These are phyloP conservation scores for Xestia rhomboidea DNA, from an alignment of 2,888 invertebrate species.

Conservation along the genomic window DNA sequence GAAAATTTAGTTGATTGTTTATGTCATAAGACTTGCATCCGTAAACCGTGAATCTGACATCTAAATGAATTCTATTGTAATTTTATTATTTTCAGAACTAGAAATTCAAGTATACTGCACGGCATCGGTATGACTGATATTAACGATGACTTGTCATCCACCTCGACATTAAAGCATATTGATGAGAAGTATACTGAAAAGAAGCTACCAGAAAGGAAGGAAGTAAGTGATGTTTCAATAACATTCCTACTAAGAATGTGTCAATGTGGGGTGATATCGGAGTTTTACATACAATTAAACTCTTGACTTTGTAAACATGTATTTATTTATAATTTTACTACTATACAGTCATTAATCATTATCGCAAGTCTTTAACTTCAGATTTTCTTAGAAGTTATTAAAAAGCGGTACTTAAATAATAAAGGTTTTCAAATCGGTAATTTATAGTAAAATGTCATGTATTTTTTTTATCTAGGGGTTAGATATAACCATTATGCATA, in stretches of 20 bases:
- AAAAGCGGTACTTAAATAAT: neutral
- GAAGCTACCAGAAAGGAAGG: neutral
- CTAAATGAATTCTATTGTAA: neutral
- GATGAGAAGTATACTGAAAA: neutral
- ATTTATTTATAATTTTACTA: conserved; percentile 11
- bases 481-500: too few relatives aligned
- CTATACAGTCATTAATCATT: neutral
- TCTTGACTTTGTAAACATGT: conserved; percentile 2
- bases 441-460: neutral
- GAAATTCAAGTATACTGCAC: conserved; percentile 81
- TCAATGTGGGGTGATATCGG: neutral
- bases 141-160: neutral
- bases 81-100: conserved; percentile 78
- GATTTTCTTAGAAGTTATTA: neutral
- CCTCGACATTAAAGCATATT: neutral
- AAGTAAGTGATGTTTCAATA: conserved; percentile 21
- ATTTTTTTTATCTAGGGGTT: neutral
- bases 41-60: neutral
- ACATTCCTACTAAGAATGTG: neutral
- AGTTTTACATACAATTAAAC: neutral
- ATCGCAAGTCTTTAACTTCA: neutral
- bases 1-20: neutral
- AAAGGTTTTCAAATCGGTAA: neutral
- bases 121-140: conserved; percentile 36
- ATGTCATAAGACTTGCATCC: neutral